Percentiles rank a stretch among this genome's conserved stretches.
Evolutionary conservation across 92 coral and sea anemone genomes (phyloP).

Genomic region (Bergia sp.): DNA sequence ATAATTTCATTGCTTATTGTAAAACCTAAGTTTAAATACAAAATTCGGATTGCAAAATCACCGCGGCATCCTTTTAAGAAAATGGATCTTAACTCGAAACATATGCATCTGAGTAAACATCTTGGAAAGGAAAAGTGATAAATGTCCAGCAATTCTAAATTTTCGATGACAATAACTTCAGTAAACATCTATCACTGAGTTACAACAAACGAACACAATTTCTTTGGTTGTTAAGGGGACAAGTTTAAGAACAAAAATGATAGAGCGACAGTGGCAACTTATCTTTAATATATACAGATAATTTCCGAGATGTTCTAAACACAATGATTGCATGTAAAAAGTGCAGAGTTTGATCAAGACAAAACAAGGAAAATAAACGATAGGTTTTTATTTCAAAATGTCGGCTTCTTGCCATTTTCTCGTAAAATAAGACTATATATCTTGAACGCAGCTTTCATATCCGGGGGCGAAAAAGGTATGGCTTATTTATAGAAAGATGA

Average conservation of each 20-base stretch:
- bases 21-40: conserved; percentile 24
- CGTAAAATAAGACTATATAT: conserved; percentile 15
- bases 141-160: conserved; percentile 16
- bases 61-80: conserved; percentile 39
- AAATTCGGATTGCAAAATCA: conserved; percentile 22
- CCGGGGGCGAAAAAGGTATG: conserved; percentile 26
- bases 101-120: conserved; percentile 13
- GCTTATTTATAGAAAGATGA: neutral
- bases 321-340: neutral
- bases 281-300: neutral
- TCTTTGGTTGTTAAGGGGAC: neutral
- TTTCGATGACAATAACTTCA: conserved; percentile 9
- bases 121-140: conserved; percentile 24
- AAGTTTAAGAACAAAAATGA: neutral
- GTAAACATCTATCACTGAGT: conserved; percentile 25
- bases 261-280: neutral
- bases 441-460: conserved; percentile 32
- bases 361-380: conserved; percentile 1
- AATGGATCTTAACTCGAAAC: conserved; percentile 19
- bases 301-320: neutral
- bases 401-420: conserved; percentile 16
- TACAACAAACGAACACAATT: conserved; percentile 27
- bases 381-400: neutral
- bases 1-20: conserved; percentile 29
- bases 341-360: neutral